Percentiles rank a stretch among this genome's conserved stretches.
These are phyloP conservation scores for Marronus borbonicus DNA, from an alignment of 2,888 invertebrate genomes.

Conservation along the genomic window DNA sequence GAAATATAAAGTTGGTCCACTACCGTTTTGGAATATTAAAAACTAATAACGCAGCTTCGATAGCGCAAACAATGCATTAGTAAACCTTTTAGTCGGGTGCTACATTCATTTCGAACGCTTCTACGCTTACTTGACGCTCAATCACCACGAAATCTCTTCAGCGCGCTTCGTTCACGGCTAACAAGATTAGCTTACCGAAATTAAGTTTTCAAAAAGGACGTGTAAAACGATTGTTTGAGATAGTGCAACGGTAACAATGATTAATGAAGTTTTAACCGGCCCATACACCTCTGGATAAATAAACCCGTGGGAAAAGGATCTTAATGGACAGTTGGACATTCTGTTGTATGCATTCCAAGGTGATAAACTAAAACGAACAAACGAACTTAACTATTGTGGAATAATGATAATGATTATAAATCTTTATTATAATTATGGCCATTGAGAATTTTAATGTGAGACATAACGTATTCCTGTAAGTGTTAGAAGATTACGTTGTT, in stretches of 20 bases:
- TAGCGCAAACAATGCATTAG: neutral
- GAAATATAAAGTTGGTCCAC: neutral
- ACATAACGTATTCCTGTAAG: neutral
- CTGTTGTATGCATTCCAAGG: neutral
- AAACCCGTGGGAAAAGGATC: conserved; percentile 37
- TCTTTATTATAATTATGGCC: neutral
- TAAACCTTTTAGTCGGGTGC: neutral
- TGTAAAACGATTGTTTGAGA: conserved; percentile 46
- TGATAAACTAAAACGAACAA: neutral
- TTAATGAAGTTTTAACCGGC: conserved; percentile 44
- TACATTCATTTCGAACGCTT: conserved; percentile 15
- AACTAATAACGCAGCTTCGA: neutral
- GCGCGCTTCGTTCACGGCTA: conserved; percentile 41
- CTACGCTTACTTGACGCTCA: conserved; percentile 42
- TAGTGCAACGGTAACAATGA: conserved; percentile 44
- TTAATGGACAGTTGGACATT: neutral
- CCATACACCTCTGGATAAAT: conserved; percentile 38
- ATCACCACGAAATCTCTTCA: conserved; percentile 32
- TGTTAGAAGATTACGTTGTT: neutral
- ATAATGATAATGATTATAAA: neutral
- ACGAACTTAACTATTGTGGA: neutral
- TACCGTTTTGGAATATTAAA: neutral
- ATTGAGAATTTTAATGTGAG: neutral
- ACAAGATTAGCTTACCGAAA: conserved; percentile 46
- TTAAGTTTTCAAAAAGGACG: conserved; percentile 47